Evolutionary conservation across 1,140 invertebrate genomes (phyloP).

Genomic region (Diabrotica undecimpunctata): DNA sequence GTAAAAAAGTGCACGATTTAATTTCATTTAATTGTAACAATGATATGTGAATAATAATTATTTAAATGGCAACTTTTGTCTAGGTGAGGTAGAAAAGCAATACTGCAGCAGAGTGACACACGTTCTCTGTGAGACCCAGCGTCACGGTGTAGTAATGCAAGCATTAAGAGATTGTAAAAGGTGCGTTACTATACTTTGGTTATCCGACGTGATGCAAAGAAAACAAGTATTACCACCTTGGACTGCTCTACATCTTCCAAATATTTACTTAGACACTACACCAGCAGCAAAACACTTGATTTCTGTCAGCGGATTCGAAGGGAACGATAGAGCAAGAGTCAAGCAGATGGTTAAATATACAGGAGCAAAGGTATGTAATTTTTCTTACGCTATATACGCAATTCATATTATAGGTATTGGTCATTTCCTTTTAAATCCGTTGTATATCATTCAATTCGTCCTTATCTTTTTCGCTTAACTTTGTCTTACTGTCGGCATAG

Average conservation of each 20-base stretch:
- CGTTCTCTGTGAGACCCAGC: conserved; percentile 85
- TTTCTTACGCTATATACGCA: conserved; percentile 14
- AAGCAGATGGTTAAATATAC: conserved; percentile 78
- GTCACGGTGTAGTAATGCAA: conserved; percentile 82
- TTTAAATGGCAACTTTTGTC: too few relatives aligned
- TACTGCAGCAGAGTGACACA: conserved; percentile 87
- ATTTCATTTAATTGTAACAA: too few relatives aligned
- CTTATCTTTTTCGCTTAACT: too few relatives aligned
- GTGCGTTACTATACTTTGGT: conserved; percentile 91
- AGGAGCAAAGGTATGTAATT: conserved; percentile 75
- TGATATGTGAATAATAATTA: too few relatives aligned
- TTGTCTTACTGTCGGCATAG: too few relatives aligned
- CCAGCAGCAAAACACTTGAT: conserved; percentile 69
- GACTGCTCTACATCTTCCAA: conserved; percentile 87
- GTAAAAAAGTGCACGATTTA: too few relatives aligned
- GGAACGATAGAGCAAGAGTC: conserved; percentile 75
- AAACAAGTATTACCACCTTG: conserved; percentile 82
- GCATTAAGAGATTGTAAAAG: conserved; percentile 52
- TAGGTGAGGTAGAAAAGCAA: conserved; percentile 74
- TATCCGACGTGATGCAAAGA: conserved; percentile 82
- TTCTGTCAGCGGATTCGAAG: conserved; percentile 80
- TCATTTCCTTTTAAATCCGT: neutral
- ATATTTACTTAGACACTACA: conserved; percentile 72
- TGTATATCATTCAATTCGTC: too few relatives aligned
- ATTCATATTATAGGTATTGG: neutral